These are phyloP conservation scores for Paralvinella palmiformis DNA, from an alignment of 1,140 invertebrate species.

Conservation along the genomic window DNA sequence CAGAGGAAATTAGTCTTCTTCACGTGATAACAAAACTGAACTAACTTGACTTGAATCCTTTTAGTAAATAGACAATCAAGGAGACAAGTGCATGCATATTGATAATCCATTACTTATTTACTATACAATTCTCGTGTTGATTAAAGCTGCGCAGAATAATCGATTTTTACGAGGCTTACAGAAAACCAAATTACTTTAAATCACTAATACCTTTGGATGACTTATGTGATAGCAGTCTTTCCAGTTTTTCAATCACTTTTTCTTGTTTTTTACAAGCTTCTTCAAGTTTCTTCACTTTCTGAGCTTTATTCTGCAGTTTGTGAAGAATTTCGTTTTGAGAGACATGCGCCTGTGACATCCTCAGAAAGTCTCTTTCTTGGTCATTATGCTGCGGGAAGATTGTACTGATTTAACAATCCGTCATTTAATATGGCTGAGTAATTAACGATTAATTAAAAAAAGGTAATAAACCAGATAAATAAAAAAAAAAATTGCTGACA, in stretches of 20 bases:
- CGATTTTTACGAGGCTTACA: too few species aligned
- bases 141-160: too few species aligned
- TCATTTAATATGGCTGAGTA: too few species aligned
- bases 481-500: too few species aligned
- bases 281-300: constrained; percentile 36
- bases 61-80: too few species aligned
- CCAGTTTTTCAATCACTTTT: constrained; percentile 43
- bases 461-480: too few species aligned
- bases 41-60: too few species aligned
- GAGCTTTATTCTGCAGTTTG: constrained; percentile 37
- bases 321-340: constrained; percentile 35
- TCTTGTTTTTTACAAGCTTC: constrained; percentile 43
- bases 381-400: constrained; percentile 43
- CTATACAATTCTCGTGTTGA: not conserved
- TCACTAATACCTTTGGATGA: constrained; percentile 2
- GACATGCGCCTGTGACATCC: constrained; percentile 31
- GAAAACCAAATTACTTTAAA: too few species aligned
- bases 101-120: not conserved
- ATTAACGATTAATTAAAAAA: too few species aligned
- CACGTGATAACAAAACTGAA: too few species aligned
- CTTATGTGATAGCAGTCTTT: constrained; percentile 33
- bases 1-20: too few species aligned
- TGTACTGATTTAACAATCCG: too few species aligned
- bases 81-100: not conserved
- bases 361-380: constrained; percentile 33